Conservation (phyloP, 2,113 vertebrate species). For the Pogonocichla stellata region DNA sequence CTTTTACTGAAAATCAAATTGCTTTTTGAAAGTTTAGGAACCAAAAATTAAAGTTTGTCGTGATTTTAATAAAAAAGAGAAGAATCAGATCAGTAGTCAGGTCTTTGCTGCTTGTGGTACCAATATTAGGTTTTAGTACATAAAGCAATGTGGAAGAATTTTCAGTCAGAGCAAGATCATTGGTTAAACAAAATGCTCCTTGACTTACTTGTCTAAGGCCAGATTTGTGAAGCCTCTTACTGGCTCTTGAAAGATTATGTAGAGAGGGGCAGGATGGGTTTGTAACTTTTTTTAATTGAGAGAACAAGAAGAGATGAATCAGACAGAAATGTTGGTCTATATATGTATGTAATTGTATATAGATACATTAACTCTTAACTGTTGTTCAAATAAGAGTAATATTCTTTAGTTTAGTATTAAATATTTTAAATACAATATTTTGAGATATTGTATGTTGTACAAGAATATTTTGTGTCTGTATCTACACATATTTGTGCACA, state of each 20-base stretch:
- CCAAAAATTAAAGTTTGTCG: neutral
- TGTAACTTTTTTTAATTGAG: neutral
- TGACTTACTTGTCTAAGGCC: neutral
- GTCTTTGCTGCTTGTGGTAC: neutral
- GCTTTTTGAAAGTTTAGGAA: neutral
- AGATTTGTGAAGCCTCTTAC: neutral
- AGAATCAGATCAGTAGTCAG: neutral
- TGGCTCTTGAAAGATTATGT: neutral
- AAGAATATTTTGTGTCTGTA: neutral
- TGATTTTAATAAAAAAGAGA: neutral
- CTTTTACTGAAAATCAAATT: neutral
- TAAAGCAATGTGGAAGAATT: neutral
- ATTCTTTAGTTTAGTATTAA: neutral
- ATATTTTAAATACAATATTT: neutral
- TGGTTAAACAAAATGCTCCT: neutral
- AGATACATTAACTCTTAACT: neutral
- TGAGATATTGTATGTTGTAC: neutral
- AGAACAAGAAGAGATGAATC: neutral
- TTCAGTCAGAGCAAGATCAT: neutral
- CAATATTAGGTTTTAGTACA: neutral
- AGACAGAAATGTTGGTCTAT: fast-evolving
- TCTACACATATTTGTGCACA: neutral
- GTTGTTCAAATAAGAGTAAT: neutral
- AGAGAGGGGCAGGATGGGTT: neutral
- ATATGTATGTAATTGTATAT: fast-evolving